Evolutionary conservation across 2,797 vertebrate genomes (phyloP).

Genomic region (Chelonia mydas): DNA sequence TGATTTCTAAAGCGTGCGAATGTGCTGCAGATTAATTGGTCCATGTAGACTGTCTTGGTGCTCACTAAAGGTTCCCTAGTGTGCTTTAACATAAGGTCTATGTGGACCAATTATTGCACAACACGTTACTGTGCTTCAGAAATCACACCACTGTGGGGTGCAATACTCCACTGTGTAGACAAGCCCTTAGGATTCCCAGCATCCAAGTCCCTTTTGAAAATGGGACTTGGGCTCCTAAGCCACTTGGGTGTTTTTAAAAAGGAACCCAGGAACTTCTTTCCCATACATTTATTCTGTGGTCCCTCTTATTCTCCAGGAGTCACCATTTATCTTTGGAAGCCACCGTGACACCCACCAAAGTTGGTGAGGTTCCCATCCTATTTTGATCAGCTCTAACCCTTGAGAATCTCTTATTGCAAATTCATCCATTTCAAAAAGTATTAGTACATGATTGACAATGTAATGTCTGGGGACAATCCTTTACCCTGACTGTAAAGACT

Average conservation of each 20-base stretch:
- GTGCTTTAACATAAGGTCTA: not conserved
- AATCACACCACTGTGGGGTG: not conserved
- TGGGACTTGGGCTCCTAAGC: not conserved
- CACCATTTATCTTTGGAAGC: not conserved
- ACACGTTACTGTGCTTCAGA: not conserved
- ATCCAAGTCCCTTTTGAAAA: not conserved
- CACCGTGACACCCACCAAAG: not conserved
- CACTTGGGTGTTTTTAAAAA: not conserved
- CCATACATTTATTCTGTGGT: not conserved
- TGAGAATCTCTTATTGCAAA: not conserved
- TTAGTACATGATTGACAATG: not conserved
- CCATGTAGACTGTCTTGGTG: not conserved
- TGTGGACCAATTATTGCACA: not conserved
- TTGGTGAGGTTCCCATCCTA: not conserved
- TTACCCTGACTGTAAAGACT: not conserved
- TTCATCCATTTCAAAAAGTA: not conserved
- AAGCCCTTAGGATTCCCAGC: not conserved
- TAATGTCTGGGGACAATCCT: not conserved
- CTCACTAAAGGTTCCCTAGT: not conserved
- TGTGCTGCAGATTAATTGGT: not conserved
- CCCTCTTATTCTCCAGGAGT: not conserved
- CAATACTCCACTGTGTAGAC: not conserved
- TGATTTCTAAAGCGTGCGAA: not conserved
- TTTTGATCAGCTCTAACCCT: conserved; percentile 18
- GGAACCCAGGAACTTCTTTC: not conserved